Conservation (phyloP, 2,797 vertebrate genomes). For the Anisognathus igniventris region DNA sequence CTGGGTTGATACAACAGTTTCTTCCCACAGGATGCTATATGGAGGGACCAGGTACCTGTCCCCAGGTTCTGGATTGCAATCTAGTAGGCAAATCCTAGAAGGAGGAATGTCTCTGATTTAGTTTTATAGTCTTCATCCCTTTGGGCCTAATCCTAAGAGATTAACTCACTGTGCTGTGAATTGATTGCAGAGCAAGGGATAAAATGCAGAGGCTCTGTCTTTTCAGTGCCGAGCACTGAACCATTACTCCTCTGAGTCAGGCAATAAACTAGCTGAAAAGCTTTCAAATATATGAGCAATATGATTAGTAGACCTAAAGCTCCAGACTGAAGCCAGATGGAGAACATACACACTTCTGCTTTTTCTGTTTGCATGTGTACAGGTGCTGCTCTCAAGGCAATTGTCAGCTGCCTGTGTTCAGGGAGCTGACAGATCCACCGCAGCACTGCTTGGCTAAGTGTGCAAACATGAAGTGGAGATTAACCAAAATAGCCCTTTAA, state of each 20-base stretch:
- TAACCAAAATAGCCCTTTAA: constrained; percentile 16
- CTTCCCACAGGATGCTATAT: rapidly evolving
- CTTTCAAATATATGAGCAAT: neutral
- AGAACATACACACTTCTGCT: neutral
- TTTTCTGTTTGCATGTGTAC: neutral
- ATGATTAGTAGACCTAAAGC: constrained; percentile 29
- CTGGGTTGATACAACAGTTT: neutral
- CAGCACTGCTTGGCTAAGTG: neutral
- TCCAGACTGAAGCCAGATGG: neutral
- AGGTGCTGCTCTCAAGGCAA: neutral
- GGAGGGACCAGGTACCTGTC: neutral
- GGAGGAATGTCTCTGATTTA: neutral
- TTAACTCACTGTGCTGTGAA: neutral
- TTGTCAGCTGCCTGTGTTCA: neutral
- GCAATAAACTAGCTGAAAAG: constrained; percentile 15
- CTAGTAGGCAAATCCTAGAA: neutral
- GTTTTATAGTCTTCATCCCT: neutral
- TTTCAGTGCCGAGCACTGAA: neutral
- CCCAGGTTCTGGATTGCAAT: neutral
- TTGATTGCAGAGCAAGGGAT: neutral
- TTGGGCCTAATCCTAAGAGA: neutral
- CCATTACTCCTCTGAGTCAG: neutral
- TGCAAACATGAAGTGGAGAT: neutral
- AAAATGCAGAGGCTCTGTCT: neutral
- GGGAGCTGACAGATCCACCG: neutral